A percentile compares a stretch with the other conserved stretches of the same genome.
phyloP scores from a whole-genome alignment of 2,113 vertebrate species.

The Lanius ludovicianus region DNA sequence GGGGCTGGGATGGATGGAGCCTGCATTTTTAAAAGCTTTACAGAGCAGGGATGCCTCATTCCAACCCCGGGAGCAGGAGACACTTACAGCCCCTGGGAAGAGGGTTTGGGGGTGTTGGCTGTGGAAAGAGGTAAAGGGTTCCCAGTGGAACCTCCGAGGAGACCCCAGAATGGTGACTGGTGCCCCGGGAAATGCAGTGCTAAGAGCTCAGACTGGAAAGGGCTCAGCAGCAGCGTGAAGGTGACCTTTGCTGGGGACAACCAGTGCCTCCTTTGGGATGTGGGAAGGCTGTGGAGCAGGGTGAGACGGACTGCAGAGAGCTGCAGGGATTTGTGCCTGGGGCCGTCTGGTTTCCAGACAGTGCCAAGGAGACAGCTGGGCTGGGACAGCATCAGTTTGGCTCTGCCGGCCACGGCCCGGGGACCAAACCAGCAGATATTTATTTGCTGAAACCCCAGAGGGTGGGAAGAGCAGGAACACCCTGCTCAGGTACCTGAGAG shows the following conservation, averaged over 20 bases:
- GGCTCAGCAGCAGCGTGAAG: slow-evolving; percentile 41
- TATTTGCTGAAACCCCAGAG: neutral
- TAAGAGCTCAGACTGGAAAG: neutral
- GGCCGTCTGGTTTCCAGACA: neutral
- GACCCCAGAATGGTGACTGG: neutral
- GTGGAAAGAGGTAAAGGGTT: neutral
- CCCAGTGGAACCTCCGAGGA: accelerated
- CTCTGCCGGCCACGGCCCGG: neutral
- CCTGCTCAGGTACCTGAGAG: neutral
- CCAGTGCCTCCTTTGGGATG: slow-evolving; percentile 6
- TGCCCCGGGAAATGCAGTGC: neutral
- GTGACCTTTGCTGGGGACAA: slow-evolving; percentile 63
- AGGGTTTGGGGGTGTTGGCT: neutral
- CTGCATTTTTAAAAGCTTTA: neutral
- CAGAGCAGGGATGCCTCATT: neutral
- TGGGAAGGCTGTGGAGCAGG: neutral
- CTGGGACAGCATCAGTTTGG: neutral
- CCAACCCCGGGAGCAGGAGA: neutral
- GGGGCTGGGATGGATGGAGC: neutral
- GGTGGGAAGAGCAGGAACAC: neutral
- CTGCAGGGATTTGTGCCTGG: neutral
- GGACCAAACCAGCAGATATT: neutral
- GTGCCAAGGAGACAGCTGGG: neutral
- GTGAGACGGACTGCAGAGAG: neutral
- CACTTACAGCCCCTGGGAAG: neutral